These are phyloP conservation scores for Pachypsylla venusta DNA, from an alignment of 1,140 invertebrate species.

Conservation along the genomic window DNA sequence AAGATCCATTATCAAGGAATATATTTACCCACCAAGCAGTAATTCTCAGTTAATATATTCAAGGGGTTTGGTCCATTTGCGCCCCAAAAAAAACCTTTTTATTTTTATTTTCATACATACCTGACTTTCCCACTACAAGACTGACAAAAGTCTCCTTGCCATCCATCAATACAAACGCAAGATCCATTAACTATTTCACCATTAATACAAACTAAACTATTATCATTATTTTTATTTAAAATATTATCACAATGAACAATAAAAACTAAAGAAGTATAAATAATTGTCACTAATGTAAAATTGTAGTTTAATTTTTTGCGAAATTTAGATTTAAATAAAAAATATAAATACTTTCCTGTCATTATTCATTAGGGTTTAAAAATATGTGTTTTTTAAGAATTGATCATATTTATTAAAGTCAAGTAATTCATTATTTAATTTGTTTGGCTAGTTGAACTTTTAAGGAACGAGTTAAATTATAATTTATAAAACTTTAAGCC, in stretches of 20 bases:
- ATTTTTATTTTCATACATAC: too few relatives aligned
- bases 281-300: constrained; percentile 15
- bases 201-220: constrained; percentile 36
- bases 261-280: constrained; percentile 12
- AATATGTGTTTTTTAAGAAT: background rate
- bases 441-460: too few relatives aligned
- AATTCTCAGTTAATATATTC: too few relatives aligned
- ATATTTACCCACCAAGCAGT: too few relatives aligned
- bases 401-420: too few relatives aligned
- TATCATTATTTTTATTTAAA: constrained; percentile 24
- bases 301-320: constrained; percentile 16
- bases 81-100: too few relatives aligned
- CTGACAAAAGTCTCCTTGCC: constrained; percentile 71
- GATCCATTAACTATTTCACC: constrained; percentile 66
- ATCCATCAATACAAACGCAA: constrained; percentile 76
- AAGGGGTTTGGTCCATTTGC: too few relatives aligned
- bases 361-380: background rate
- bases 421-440: too few relatives aligned
- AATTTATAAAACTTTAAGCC: too few relatives aligned
- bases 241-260: constrained; percentile 23
- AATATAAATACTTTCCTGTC: constrained; percentile 15
- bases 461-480: too few relatives aligned
- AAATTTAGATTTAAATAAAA: constrained; percentile 20
- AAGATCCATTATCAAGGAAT: constrained; percentile 74
- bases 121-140: constrained; percentile 82